Evolutionary conservation across 2,888 invertebrate species (phyloP).

Genomic region (Rosalia funebris): DNA sequence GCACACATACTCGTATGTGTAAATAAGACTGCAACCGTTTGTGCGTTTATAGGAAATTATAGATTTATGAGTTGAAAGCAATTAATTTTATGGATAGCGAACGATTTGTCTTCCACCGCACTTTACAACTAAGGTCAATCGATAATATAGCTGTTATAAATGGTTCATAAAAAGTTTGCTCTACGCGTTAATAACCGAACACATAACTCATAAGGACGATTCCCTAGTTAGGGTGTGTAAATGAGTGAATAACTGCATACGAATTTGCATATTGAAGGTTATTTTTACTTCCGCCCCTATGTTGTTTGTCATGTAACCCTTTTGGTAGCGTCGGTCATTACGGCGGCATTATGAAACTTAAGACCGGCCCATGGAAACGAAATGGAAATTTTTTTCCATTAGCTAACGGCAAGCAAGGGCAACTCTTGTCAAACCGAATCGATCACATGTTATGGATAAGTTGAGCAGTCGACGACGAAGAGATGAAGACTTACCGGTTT

Average conservation of each 20-base stretch:
- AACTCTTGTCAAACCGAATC: neutral
- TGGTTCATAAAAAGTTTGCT: constrained; percentile 54
- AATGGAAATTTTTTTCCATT: neutral
- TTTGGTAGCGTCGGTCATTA: constrained; percentile 55
- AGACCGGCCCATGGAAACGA: constrained; percentile 36
- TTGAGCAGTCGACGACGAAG: no score
- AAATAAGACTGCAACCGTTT: no score
- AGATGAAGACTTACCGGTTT: neutral
- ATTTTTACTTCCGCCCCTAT: constrained; percentile 63
- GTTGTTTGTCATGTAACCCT: constrained; percentile 62
- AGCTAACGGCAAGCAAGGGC: neutral
- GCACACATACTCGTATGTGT: no score
- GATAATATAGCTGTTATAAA: constrained; percentile 53
- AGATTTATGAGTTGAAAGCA: constrained; percentile 59
- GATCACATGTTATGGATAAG: no score
- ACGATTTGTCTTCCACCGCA: constrained; percentile 47
- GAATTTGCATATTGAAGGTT: constrained; percentile 63
- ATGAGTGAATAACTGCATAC: constrained; percentile 62
- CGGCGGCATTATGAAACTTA: constrained; percentile 48
- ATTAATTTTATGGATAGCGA: constrained; percentile 59
- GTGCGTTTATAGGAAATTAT: constrained; percentile 59
- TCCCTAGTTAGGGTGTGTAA: constrained; percentile 56
- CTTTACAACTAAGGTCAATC: constrained; percentile 38
- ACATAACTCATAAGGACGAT: constrained; percentile 45
- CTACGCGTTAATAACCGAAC: constrained; percentile 50